Conservation (phyloP, 2,888 invertebrate genomes). For the Folsomia candida region DNA sequence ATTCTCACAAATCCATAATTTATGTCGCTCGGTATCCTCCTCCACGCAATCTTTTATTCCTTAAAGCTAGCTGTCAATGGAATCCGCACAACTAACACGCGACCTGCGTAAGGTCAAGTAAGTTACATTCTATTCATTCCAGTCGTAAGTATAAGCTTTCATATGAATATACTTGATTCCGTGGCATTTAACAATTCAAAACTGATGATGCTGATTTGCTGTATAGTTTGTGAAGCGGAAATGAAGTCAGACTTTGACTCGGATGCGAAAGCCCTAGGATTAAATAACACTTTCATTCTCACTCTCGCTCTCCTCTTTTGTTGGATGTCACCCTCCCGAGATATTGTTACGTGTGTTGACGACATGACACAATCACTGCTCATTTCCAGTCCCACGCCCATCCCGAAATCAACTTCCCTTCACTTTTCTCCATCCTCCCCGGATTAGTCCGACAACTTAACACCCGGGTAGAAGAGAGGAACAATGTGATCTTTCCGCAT, state of each 20-base stretch:
- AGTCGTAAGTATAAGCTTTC: too few relatives aligned
- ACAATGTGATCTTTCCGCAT: neutral
- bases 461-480: neutral
- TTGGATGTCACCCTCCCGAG: neutral
- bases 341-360: neutral
- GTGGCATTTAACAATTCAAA: too few relatives aligned
- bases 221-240: neutral
- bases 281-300: neutral
- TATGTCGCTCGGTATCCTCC: too few relatives aligned
- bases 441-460: constrained; percentile 1
- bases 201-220: too few relatives aligned
- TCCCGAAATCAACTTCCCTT: neutral
- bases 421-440: neutral
- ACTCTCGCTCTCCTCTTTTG: neutral
- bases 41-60: too few relatives aligned
- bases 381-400: constrained; percentile 7
- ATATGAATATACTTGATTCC: too few relatives aligned
- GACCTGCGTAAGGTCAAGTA: too few relatives aligned
- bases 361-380: neutral
- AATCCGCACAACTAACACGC: too few relatives aligned
- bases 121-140: too few relatives aligned
- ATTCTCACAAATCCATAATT: too few relatives aligned
- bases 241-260: neutral
- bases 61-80: too few relatives aligned
- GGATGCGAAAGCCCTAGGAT: neutral